Evolutionary conservation across 2,113 vertebrate species (phyloP), one percentile per base, ranked within the genome.

Genomic region (Nyctibius bracteatus): DNA sequence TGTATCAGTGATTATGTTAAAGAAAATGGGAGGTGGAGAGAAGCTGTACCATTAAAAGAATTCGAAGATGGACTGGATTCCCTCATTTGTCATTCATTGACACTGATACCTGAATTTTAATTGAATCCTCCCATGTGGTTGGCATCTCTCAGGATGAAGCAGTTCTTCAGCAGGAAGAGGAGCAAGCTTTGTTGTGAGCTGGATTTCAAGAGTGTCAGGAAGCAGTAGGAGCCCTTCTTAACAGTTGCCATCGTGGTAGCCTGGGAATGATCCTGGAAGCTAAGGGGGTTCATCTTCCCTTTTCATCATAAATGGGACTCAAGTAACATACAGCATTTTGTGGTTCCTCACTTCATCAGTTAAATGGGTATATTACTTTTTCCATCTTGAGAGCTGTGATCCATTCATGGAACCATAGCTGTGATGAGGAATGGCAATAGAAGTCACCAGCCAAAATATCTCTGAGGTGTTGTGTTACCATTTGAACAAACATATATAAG

Each of bases 31-130:
- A 90, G 88, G 72, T 79, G 46, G 61, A 73, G 46, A 14, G 46
- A 87, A 71, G 8, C n/a, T 43, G 23, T 72, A 68, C 37, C 12
- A n/a, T 79, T 86, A 82, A 66, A 10, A 85, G 54, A 61, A 91
- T 90, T 93, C 66, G 88, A 80, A 91, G n/a, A 88, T 18, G 67
- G 54, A 31, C 27, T 90, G 74, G 66, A 87, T 79, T 80, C 49
- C 14, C 37, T 90, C 90, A 88, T 97, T 96, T 94, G 63, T 96
- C 90, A 93, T 95, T 75, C 82, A 85, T 70, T 95, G 89, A 90
- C 87, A 82, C 20, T 41, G 54, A 94, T 71, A 95, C 23, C 43
- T 91, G 87, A 77, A 88, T 82, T 94, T 90, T 93, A 93, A 95
- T 88, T 94, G 87, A 93, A 95, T 72, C 37, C 41, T 95, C 59